phyloP scores from a whole-genome alignment of 2,113 vertebrate species.

The Dolichallabes microphthalmus region DNA sequence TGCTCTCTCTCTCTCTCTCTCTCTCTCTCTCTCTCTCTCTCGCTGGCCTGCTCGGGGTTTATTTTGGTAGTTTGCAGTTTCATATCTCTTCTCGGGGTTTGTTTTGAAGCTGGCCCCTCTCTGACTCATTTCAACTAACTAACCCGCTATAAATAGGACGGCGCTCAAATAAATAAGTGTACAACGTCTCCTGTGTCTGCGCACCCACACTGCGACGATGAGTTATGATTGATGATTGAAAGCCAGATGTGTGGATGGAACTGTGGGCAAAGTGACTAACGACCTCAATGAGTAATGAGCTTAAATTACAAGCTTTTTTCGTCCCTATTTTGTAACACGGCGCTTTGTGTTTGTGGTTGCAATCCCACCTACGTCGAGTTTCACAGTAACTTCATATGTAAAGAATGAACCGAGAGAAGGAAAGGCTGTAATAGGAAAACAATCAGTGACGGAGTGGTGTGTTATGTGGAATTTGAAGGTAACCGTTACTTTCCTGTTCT shows the following conservation, averaged over 20 bases:
- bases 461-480: no score
- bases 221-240: neutral
- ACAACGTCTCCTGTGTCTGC: neutral
- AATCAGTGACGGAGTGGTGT: neutral
- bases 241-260: neutral
- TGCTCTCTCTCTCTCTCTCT: neutral
- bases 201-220: neutral
- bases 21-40: neutral
- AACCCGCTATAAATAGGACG: conserved; percentile 26
- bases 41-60: conserved; percentile 50
- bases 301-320: neutral
- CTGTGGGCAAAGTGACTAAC: neutral
- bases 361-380: neutral
- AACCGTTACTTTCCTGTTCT: neutral
- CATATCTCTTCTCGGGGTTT: neutral
- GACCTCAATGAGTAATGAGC: neutral
- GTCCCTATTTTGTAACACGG: neutral
- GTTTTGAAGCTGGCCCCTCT: conserved; percentile 7
- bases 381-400: no score
- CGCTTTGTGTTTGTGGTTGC: neutral
- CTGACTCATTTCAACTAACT: conserved; percentile 1
- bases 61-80: conserved; percentile 41
- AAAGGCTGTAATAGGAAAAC: neutral
- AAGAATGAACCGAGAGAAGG: neutral
- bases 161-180: neutral